A percentile compares a stretch with the other conserved stretches of the same genome.
These are phyloP conservation scores for Diadumene lineata DNA, from an alignment of 92 coral and sea anemone species.

Conservation along the genomic window DNA sequence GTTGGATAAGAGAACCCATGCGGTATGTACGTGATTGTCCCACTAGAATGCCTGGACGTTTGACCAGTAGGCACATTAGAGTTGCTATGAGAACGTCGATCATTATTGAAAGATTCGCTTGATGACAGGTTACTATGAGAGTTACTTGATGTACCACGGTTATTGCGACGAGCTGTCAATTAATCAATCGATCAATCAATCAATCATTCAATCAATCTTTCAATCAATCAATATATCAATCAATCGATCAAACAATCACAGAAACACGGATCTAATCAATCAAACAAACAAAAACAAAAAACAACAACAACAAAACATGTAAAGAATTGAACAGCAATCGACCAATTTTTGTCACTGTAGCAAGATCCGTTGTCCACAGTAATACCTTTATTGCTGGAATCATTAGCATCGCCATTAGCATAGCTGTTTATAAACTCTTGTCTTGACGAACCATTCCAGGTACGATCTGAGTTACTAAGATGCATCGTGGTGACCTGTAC, in stretches of 20 bases:
- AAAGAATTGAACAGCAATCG: too few relatives aligned
- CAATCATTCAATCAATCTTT: not conserved
- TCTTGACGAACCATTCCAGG: slow-evolving; percentile 44
- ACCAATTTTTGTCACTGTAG: too few relatives aligned
- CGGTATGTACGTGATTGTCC: slow-evolving; percentile 49
- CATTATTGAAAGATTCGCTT: slow-evolving; percentile 48
- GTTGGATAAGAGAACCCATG: slow-evolving; percentile 47
- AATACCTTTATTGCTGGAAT: slow-evolving; percentile 31
- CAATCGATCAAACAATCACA: too few relatives aligned
- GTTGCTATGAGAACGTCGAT: slow-evolving; percentile 36
- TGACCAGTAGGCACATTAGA: slow-evolving; percentile 34
- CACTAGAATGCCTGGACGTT: slow-evolving; percentile 43
- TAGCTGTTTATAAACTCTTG: slow-evolving; percentile 46
- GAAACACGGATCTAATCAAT: too few relatives aligned
- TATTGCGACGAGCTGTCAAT: slow-evolving; percentile 23
- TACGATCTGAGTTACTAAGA: slow-evolving; percentile 65
- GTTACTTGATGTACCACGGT: slow-evolving; percentile 68
- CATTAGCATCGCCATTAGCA: slow-evolving; percentile 20
- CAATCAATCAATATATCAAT: too few relatives aligned
- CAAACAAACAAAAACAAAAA: too few relatives aligned
- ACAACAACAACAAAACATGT: too few relatives aligned
- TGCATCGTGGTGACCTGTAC: slow-evolving; percentile 93
- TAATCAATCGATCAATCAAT: not conserved
- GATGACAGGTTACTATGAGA: slow-evolving; percentile 57
- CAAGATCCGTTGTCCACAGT: too few relatives aligned